Evolutionary conservation across 1,140 invertebrate genomes (phyloP).

Genomic region (Drepana arcuata): DNA sequence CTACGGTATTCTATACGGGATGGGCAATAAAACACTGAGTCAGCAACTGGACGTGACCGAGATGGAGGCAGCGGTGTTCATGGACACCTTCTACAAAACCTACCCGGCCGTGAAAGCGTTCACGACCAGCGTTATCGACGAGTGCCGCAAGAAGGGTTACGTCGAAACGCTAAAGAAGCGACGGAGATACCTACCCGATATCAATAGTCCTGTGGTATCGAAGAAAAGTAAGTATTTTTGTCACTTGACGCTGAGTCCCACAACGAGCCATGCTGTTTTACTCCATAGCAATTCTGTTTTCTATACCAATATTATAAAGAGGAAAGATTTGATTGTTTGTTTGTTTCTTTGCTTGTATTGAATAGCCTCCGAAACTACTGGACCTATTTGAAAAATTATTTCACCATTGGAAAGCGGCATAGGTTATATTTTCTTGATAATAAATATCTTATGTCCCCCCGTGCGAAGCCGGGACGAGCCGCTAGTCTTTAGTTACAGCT

Average conservation of each 20-base stretch:
- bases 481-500: no score
- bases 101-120: slow-evolving; percentile 85
- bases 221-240: slow-evolving; percentile 61
- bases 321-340: no score
- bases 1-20: slow-evolving; percentile 99
- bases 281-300: neutral
- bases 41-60: slow-evolving; percentile 86
- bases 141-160: slow-evolving; percentile 82
- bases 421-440: slow-evolving; percentile 4
- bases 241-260: no score
- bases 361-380: no score
- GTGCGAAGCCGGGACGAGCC: no score
- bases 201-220: slow-evolving; percentile 76
- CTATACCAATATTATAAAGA: no score
- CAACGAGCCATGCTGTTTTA: no score
- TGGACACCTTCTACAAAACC: slow-evolving; percentile 85
- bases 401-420: no score
- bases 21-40: slow-evolving; percentile 89
- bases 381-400: no score
- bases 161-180: slow-evolving; percentile 88
- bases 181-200: slow-evolving; percentile 84
- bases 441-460: no score
- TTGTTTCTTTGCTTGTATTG: no score
- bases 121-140: slow-evolving; percentile 77
- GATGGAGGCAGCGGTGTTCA: slow-evolving; percentile 84